Evolutionary conservation across 2,888 invertebrate species (phyloP), one percentile per base, ranked within the genome.

Genomic region (Cosmopolites sordidus): DNA sequence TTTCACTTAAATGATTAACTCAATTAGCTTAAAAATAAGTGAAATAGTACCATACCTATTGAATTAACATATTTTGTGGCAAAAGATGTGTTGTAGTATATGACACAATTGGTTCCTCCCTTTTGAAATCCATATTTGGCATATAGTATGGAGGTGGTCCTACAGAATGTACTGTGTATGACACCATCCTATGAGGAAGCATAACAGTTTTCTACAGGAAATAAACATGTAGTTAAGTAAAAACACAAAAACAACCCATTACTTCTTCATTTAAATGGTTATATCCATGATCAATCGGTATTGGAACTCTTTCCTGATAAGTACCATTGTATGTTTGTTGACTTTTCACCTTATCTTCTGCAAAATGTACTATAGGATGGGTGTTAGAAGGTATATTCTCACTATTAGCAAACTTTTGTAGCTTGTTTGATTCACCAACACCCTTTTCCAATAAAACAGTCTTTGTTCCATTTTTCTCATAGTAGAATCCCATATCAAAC

Each of bases 401-500:
- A n/a, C n/a, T n/a, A n/a, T n/a, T n/a, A n/a, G n/a, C n/a, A n/a
- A n/a, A n/a, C n/a, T n/a, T n/a, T n/a, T n/a, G n/a, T n/a, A n/a
- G n/a, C n/a, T n/a, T n/a, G n/a, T n/a, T n/a, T n/a, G n/a, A n/a
- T n/a, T 16, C 16, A 29, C 12, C 39, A 48, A 33, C 42, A 38
- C 22, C 5, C 53, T 66, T 70, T 55, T 73, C 73, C 5, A 72
- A 65, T 47, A 73, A 60, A 44, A 72, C 58, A n/a, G 69, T 66
- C 58, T 73, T 74, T 52, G 68, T 72, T 2, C 72, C 72, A 56
- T 64, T 54, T 44, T 62, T 61, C 51, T 72, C 71, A 59, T 73
- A 74, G 54, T 63, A 68, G 62, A 73, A 74, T 4, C 74, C 73
- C 73, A 74, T 74, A 60, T 74, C 74, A 55, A 69, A 70, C 56